Evolutionary conservation across 2,888 invertebrate species (phyloP), one percentile per base, ranked within the genome.

Genomic region (Hypolimnas misippus): DNA sequence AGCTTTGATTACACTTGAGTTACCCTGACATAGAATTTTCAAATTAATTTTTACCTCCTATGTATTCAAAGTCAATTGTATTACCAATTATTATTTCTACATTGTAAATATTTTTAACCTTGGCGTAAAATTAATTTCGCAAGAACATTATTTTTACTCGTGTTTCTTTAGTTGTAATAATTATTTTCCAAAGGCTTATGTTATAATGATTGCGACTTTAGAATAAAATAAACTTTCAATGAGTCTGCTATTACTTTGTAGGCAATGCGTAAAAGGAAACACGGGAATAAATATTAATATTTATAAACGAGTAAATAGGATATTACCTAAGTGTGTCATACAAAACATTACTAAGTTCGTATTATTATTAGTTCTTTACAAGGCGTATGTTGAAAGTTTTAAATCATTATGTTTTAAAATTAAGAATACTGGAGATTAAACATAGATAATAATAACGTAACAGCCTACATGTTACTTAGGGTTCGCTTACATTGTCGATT

Each of bases 11-110:
- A 58, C 63, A 62, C 29, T 29, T 49, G 14, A 68, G 51, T 73
- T 55, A 65, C 82, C 83, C 83, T 84, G 83, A 75, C 83, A 76
- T 76, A 75, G 77, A 78, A 83, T 81, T 76, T 72, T 73, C 75
- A 80, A 76, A 82, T 80, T 79, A 73, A 21, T 19, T 21, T 10
- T 21, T n/a, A n/a, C 17, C 12, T 46, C 2, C 12, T 12, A 46
- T 5, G 19, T 21, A 46, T 46, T 46, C 21, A 12, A 21, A 46
- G 19, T 25, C 25, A 21, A 21, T 19, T 44, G 44, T 44, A 44
- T 17, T 42, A 3, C n/a, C 44, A 12, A 38, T 38, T n/a, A 33
- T 38, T 38, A 38, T n/a, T 38, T n/a, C n/a, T n/a, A n/a, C n/a
- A 38, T 38, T 38, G 10, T 2, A 38, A 3, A 38, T 38, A n/a